Conservation (phyloP, 2,113 vertebrate genomes). For the Albula goreensis region DNA sequence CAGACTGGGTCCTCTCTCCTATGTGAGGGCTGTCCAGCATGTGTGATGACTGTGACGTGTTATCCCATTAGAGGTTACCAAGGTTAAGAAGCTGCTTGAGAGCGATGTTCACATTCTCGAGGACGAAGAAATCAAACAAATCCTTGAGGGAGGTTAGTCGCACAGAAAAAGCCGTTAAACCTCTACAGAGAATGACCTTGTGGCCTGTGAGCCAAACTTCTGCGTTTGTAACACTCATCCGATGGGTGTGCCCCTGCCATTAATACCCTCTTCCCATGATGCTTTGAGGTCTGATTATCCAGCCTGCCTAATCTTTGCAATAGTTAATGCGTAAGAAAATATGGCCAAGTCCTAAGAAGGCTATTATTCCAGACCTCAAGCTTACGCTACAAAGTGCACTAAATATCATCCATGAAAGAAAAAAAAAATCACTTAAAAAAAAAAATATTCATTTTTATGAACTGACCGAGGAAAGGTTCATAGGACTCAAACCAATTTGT, state of each 20-base stretch:
- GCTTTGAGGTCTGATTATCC: conserved; percentile 27
- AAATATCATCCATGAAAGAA: conserved; percentile 22
- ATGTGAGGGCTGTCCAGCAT: conserved; percentile 67
- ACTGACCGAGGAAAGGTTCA: neutral
- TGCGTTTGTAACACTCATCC: neutral
- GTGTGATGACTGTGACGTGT: conserved; percentile 60
- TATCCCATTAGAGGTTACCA: conserved; percentile 81
- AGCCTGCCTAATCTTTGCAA: neutral
- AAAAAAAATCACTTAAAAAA: neutral
- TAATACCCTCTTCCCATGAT: neutral
- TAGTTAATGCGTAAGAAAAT: neutral
- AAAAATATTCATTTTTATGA: too few relatives aligned
- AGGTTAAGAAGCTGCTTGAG: conserved; percentile 81
- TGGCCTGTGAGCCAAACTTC: neutral
- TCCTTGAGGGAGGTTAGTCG: conserved; percentile 84
- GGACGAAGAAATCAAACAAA: conserved; percentile 82
- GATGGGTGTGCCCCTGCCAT: neutral
- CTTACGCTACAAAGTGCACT: conserved; percentile 7
- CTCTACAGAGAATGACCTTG: neutral
- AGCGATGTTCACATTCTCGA: conserved; percentile 78
- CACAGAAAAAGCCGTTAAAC: neutral
- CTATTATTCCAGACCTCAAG: conserved; percentile 30
- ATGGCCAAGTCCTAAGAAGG: neutral
- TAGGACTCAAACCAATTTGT: neutral
- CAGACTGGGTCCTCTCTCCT: neutral